Conservation (phyloP, 2,113 vertebrate species). For the Mastomys natalensis region DNA sequence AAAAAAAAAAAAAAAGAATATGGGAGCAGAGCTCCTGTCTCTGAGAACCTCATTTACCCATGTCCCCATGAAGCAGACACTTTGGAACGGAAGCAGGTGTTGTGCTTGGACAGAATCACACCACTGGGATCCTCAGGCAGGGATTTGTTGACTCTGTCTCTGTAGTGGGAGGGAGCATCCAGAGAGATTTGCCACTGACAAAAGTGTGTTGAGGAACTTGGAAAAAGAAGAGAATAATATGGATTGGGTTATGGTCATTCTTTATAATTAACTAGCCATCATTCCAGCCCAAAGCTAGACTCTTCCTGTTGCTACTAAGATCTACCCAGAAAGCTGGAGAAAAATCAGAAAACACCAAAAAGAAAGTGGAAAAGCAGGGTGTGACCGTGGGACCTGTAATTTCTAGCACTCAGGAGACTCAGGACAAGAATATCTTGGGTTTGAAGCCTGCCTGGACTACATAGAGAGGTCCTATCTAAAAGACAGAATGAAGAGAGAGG, state of each 20-base stretch:
- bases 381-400: not conserved
- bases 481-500: not conserved
- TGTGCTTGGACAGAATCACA: not conserved
- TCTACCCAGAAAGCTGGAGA: not conserved
- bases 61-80: not conserved
- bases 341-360: not conserved
- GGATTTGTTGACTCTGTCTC: no score
- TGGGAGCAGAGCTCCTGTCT: not conserved
- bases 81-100: not conserved
- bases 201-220: no score
- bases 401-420: not conserved
- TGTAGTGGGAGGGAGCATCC: not conserved
- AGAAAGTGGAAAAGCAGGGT: not conserved
- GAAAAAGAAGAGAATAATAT: rapidly evolving
- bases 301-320: not conserved
- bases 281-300: not conserved
- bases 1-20: not conserved
- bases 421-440: not conserved
- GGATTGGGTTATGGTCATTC: not conserved
- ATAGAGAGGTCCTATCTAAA: not conserved
- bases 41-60: not conserved
- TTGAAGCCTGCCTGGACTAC: not conserved
- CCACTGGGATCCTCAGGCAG: not conserved
- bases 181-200: not conserved
- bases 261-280: not conserved